Evolutionary conservation across 2,797 vertebrate genomes (phyloP), one percentile per base, ranked within the genome.

Genomic region (Otolemur crassicaudatus): DNA sequence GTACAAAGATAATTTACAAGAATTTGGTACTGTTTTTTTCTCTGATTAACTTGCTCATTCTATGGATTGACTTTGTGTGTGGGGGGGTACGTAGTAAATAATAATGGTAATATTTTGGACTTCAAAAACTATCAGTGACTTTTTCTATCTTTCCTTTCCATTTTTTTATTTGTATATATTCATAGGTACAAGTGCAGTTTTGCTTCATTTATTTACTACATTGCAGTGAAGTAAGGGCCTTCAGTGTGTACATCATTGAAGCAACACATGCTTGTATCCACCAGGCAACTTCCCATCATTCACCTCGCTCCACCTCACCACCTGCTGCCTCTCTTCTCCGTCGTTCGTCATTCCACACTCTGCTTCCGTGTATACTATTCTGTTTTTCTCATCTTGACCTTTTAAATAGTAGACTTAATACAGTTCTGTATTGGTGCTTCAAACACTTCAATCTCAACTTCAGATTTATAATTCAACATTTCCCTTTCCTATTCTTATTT

Each of bases 381-480:
- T 70, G 5, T 58, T 75, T 96, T 90, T 76, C 40, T 75, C 81
- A 56, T 76, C 53, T 53, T 77, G n/a, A 81, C 60, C 60, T 90
- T 93, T 87, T 40, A 49, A 37, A 3, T 72, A 61, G 25, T 69
- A 31, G 17, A 77, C 34, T 84, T 80, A 72, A 72, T 8, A 7
- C 29, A 94, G 20, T 22, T 77, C 83, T 75, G 69, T 53, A 70
- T 29, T 67, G 75, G 17, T 87, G 17, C 75, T 83, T 91, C 53
- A 84, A 6, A 84, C 19, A 72, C 58, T 19, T 70, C 34, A 31
- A 0, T 86, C n/a, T 92, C 37, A 46, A 61, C 75, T 65, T 87
- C 87, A 79, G 82, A 84, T 31, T 95, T n/a, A 53, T 37, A 87
- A 93, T 23, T 94, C 25, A 82, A 5, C 70, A 80, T 93, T 96